Evolutionary conservation across 2,888 invertebrate species (phyloP).

Genomic region (Conchocele bisecta): DNA sequence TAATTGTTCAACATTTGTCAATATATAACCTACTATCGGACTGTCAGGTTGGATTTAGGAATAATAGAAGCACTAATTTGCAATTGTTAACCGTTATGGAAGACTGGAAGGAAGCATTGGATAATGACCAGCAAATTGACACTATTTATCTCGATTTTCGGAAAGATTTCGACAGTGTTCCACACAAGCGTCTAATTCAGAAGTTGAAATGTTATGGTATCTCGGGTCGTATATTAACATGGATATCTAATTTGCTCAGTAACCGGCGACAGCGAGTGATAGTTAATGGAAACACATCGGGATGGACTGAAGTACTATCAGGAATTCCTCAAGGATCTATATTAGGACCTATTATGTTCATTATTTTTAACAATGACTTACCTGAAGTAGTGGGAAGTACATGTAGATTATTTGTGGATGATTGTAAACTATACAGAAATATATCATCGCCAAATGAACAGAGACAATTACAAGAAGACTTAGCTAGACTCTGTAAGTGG

Average conservation of each 20-base stretch:
- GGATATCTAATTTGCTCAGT: conserved; percentile 2
- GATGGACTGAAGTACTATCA: conserved; percentile 2
- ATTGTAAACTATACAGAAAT: conserved; percentile 13
- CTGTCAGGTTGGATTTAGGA: conserved; percentile 29
- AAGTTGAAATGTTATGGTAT: neutral
- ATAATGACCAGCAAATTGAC: no score
- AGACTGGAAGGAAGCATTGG: no score
- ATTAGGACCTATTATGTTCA: neutral
- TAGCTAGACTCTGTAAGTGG: conserved; percentile 21
- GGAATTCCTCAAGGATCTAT: conserved; percentile 5
- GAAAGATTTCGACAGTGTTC: conserved; percentile 33
- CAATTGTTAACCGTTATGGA: no score
- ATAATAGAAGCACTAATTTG: no score
- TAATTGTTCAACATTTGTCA: conserved; percentile 13
- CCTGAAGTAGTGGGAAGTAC: neutral
- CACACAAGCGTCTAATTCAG: conserved; percentile 10
- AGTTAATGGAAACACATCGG: neutral
- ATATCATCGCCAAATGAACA: conserved; percentile 4
- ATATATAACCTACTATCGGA: conserved; percentile 13
- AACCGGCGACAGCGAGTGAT: neutral
- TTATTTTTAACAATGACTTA: conserved; percentile 16
- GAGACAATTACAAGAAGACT: conserved; percentile 21
- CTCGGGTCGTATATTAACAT: neutral
- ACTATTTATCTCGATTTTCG: no score
- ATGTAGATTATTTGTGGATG: conserved; percentile 30